A percentile compares a stretch with the other conserved stretches of the same genome.
These are phyloP conservation scores for Tribolium castaneum DNA, from an alignment of 1,140 invertebrate species.

Conservation along the genomic window DNA sequence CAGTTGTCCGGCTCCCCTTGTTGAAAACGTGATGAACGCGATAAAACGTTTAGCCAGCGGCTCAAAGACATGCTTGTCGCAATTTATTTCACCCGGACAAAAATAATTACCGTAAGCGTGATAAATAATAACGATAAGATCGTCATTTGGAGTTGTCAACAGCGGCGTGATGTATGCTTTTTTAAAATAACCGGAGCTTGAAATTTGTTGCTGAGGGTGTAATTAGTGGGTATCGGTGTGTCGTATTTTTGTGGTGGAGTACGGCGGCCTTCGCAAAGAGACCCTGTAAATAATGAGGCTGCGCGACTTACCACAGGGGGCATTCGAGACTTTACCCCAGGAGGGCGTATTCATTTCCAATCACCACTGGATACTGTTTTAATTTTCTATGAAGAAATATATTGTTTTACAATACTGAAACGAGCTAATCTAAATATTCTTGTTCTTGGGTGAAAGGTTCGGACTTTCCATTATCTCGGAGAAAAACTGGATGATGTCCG, in stretches of 20 bases:
- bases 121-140: constrained; percentile 52
- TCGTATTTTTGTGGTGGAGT: constrained; percentile 22
- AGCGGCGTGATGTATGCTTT: constrained; percentile 48
- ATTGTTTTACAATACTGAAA: constrained; percentile 62
- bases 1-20: constrained; percentile 1
- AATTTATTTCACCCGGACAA: constrained; percentile 28
- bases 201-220: constrained; percentile 16
- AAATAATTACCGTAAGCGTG: constrained; percentile 49
- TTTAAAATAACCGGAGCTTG: constrained; percentile 10
- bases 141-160: constrained; percentile 49
- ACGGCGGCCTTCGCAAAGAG: constrained; percentile 58
- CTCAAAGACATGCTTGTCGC: constrained; percentile 48
- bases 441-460: not conserved
- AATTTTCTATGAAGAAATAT: constrained; percentile 61
- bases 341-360: constrained; percentile 64
- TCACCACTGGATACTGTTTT: constrained; percentile 64
- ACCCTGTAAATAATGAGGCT: constrained; percentile 62
- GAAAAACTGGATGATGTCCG: constrained; percentile 18
- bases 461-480: not conserved
- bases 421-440: constrained; percentile 38
- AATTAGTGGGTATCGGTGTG: constrained; percentile 19
- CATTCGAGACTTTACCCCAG: constrained; percentile 56
- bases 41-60: constrained; percentile 49
- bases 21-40: constrained; percentile 15
- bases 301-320: constrained; percentile 62